phyloP scores from a whole-genome alignment of 2,113 vertebrate genomes.

The Tachuris rubrigastra region DNA sequence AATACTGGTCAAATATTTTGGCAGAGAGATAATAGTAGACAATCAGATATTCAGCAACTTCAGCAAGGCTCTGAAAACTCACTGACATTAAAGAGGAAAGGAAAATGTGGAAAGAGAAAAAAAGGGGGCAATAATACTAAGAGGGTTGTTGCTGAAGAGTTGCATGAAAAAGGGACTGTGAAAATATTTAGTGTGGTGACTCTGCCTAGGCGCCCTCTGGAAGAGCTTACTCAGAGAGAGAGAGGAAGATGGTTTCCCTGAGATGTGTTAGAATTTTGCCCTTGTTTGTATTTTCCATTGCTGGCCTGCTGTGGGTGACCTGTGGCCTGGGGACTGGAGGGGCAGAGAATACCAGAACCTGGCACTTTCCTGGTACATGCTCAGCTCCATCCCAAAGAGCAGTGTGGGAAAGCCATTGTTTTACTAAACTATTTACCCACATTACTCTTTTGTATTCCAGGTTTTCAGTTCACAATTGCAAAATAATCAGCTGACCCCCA shows the following conservation, averaged over 20 bases:
- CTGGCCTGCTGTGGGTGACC: background rate
- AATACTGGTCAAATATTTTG: background rate
- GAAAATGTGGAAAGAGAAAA: background rate
- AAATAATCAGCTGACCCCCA: slow-evolving; percentile 60
- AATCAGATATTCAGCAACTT: background rate
- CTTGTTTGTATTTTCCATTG: background rate
- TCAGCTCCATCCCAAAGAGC: slow-evolving; percentile 21
- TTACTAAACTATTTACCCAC: slow-evolving; percentile 55
- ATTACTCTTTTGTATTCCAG: slow-evolving; percentile 49
- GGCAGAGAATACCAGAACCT: slow-evolving; percentile 76
- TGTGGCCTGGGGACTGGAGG: background rate
- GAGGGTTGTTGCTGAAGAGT: background rate
- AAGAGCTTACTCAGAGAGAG: background rate
- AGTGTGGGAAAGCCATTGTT: slow-evolving; percentile 57
- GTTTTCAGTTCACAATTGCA: slow-evolving; percentile 40
- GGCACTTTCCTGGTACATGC: slow-evolving; percentile 51
- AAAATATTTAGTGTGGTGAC: background rate
- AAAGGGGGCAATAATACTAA: background rate
- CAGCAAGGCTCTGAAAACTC: background rate
- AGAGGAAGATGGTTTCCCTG: background rate
- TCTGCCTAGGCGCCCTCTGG: background rate
- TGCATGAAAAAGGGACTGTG: background rate
- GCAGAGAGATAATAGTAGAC: background rate
- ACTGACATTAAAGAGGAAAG: background rate
- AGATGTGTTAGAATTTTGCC: background rate